These are phyloP conservation scores for Corythornis vintsioides DNA, from an alignment of 2,113 vertebrate genomes.

Conservation along the genomic window DNA sequence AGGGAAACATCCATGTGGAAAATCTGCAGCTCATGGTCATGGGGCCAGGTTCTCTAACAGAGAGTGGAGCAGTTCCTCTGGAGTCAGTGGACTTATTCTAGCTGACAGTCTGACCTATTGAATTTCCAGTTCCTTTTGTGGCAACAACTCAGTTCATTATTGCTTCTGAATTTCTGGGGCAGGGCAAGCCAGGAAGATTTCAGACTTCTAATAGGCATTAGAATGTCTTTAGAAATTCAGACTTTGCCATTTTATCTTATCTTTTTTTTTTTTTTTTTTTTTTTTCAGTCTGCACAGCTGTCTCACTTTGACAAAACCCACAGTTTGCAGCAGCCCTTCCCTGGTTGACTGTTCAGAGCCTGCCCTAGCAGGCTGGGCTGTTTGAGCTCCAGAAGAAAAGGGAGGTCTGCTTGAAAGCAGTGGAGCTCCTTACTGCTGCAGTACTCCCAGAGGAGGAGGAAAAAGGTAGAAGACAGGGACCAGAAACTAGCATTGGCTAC, in stretches of 20 bases:
- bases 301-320: not conserved
- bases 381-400: not conserved
- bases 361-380: not conserved
- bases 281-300: not conserved
- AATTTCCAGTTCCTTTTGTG: constrained; percentile 52
- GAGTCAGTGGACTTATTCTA: constrained; percentile 32
- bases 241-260: constrained; percentile 41
- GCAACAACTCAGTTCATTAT: constrained; percentile 4
- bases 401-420: not conserved
- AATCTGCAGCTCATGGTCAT: constrained; percentile 3
- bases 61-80: not conserved
- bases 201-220: constrained; percentile 30
- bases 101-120: constrained; percentile 23
- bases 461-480: not conserved
- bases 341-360: not conserved
- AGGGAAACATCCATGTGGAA: constrained; percentile 20
- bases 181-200: constrained; percentile 41
- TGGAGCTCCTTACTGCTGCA: not conserved
- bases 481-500: not conserved
- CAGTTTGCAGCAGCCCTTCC: not conserved
- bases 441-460: not conserved
- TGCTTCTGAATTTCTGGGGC: constrained; percentile 60
- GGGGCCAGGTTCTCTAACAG: constrained; percentile 16
- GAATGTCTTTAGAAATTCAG: constrained; percentile 40
- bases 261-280: not conserved